phyloP scores from a whole-genome alignment of 1,140 invertebrate genomes.

The Zaprionus africanus region DNA sequence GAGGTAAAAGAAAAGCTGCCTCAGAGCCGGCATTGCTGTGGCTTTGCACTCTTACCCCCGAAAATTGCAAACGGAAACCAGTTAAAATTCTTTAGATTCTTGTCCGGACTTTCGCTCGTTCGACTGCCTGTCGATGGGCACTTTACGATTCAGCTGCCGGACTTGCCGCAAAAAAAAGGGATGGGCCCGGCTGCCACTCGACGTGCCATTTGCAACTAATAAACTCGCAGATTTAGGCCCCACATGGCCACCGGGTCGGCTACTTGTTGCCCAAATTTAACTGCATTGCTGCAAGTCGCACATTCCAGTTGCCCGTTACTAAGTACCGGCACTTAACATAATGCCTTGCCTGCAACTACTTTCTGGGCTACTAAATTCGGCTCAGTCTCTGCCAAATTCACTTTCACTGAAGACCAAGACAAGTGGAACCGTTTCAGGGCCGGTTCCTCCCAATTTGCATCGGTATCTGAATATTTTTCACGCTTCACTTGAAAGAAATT shows the following conservation, averaged over 20 bases:
- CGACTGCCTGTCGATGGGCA: constrained; percentile 20
- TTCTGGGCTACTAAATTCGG: constrained; percentile 65
- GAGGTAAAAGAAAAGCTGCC: constrained; percentile 64
- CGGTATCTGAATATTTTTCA: constrained; percentile 41
- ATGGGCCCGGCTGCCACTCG: constrained; percentile 21
- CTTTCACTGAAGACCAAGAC: constrained; percentile 59
- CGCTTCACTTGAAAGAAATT: background rate
- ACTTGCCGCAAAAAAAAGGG: constrained; percentile 46
- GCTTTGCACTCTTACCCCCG: constrained; percentile 44
- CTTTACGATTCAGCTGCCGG: constrained; percentile 54
- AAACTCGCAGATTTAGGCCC: constrained; percentile 68
- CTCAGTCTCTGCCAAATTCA: constrained; percentile 52
- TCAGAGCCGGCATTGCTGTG: constrained; percentile 64
- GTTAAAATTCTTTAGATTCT: constrained; percentile 61
- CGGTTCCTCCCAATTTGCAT: constrained; percentile 33
- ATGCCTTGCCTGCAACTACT: constrained; percentile 39
- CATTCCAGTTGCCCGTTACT: constrained; percentile 23
- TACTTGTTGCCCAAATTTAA: constrained; percentile 50
- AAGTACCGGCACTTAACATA: constrained; percentile 40
- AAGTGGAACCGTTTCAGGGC: constrained; percentile 8
- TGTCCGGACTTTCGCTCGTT: constrained; percentile 56
- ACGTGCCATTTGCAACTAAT: constrained; percentile 62
- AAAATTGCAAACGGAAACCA: constrained; percentile 34
- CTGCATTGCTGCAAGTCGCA: background rate
- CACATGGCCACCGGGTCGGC: constrained; percentile 26